Evolutionary conservation across 1,140 invertebrate species (phyloP), one percentile per base, ranked within the genome.

Genomic region (Calliphora vicina): DNA sequence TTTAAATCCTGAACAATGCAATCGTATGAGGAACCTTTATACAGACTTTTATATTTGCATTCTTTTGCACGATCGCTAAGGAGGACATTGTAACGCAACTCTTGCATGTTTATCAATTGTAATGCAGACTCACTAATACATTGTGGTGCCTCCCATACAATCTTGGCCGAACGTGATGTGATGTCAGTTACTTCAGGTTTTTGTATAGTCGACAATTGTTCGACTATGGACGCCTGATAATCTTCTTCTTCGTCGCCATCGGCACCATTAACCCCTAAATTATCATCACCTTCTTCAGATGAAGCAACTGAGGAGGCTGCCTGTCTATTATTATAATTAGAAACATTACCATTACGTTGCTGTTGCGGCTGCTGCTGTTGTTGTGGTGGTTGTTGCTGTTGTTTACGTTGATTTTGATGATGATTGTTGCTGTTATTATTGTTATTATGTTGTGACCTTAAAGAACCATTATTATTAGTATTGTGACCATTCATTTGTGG

Each of bases 31-130:
- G 92, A 91, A 20, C 95, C 94, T 82, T 93, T 94, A 88, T 96
- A 96, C 74, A 97, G 95, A 72, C 94, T 93, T 91, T 96, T 96
- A 91, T 96, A 97, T 87, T 94, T 94, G 85, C 93, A 93, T 84
- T 95, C 94, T 86, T 95, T 93, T 25, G 94, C 94, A 85, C 95
- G 94, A 87, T 97, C 96, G 86, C 94, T 95, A 84, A 96, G 92
- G 81, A 96, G 91, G 20, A 95, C 93, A 89, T 97, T 95, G 91
- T 96, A 97, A 42, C 93, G 93, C 82, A 96, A 91, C 82, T 96
- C 95, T 25, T 90, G 90, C 82, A 88, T 90, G 72, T 89, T 90
- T 15, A 89, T 81, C 20, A 92, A 91, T 13, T 91, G 88, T 29
- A 92, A 91, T 81, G 94, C 93, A 72, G 93, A 92, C 57, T 92